Conservation (phyloP, 2,888 invertebrate genomes). For the Cataglyphis rosenhaueri region DNA sequence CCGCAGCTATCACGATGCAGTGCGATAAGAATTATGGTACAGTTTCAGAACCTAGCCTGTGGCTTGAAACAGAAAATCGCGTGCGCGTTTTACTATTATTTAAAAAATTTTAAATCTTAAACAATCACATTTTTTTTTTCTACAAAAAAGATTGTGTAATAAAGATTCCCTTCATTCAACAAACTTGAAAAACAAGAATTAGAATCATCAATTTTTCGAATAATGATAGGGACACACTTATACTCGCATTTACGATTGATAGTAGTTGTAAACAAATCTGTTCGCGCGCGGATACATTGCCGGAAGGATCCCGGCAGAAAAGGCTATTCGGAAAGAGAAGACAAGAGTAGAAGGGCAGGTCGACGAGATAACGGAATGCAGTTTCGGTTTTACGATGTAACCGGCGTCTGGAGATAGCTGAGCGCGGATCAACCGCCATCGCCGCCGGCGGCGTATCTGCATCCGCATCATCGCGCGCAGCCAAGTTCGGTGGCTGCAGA, state of each 20-base stretch:
- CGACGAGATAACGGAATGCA: slow-evolving; percentile 63
- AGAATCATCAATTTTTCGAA: slow-evolving; percentile 48
- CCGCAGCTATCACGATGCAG: slow-evolving; percentile 11
- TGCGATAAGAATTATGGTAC: neutral
- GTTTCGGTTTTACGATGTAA: slow-evolving; percentile 64
- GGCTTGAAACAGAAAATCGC: neutral
- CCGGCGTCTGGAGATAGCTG: slow-evolving; percentile 50
- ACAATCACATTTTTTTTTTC: neutral
- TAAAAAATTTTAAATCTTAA: neutral
- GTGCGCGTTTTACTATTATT: neutral
- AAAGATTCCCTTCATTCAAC: neutral
- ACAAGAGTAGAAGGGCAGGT: neutral
- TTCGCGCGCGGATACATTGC: slow-evolving; percentile 19
- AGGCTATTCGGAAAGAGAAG: slow-evolving; percentile 14
- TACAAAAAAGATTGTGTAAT: no score
- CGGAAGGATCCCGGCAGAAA: slow-evolving; percentile 18
- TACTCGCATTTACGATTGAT: slow-evolving; percentile 24
- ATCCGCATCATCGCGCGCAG: slow-evolving; percentile 58
- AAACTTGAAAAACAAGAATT: neutral
- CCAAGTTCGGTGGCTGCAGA: slow-evolving; percentile 25
- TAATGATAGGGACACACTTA: slow-evolving; percentile 57
- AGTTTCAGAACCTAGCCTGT: slow-evolving; percentile 2
- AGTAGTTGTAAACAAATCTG: slow-evolving; percentile 56
- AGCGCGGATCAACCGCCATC: slow-evolving; percentile 55
- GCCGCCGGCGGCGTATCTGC: slow-evolving; percentile 52